Evolutionary conservation across 2,797 vertebrate genomes (phyloP).

Genomic region (Prionace glauca): DNA sequence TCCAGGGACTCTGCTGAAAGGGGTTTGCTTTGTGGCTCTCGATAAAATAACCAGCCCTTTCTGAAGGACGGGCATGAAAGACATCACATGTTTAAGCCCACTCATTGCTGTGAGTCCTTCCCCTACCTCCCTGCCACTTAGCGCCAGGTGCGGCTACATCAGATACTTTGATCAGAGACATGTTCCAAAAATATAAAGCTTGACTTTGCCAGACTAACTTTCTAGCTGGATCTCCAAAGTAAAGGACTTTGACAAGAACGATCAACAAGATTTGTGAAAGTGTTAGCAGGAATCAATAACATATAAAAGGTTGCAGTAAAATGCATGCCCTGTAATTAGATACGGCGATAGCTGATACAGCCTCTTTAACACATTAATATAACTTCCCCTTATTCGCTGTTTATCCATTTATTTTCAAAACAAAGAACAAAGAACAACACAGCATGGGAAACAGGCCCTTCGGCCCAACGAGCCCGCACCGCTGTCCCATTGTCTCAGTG

Average conservation of each 20-base stretch:
- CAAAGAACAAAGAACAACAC: too few relatives aligned
- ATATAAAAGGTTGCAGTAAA: not conserved
- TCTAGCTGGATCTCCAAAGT: not conserved
- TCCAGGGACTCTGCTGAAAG: not conserved
- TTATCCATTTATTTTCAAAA: not conserved
- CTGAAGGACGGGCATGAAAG: too few relatives aligned
- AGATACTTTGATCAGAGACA: not conserved
- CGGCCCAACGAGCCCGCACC: too few relatives aligned
- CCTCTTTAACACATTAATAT: not conserved
- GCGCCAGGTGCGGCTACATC: not conserved
- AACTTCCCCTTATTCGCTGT: not conserved
- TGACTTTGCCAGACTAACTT: not conserved
- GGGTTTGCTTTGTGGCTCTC: not conserved
- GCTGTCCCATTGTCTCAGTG: too few relatives aligned
- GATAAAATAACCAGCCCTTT: not conserved
- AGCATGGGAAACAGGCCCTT: too few relatives aligned
- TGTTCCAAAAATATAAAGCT: not conserved
- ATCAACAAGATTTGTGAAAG: not conserved
- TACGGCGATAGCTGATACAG: not conserved
- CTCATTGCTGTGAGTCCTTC: not conserved
- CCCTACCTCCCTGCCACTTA: too few relatives aligned
- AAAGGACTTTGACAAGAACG: not conserved
- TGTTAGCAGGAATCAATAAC: not conserved
- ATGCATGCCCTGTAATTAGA: not conserved
- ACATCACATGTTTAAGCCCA: not conserved